Conservation (phyloP, 2,113 vertebrate genomes). For the Cavia porcellus region DNA sequence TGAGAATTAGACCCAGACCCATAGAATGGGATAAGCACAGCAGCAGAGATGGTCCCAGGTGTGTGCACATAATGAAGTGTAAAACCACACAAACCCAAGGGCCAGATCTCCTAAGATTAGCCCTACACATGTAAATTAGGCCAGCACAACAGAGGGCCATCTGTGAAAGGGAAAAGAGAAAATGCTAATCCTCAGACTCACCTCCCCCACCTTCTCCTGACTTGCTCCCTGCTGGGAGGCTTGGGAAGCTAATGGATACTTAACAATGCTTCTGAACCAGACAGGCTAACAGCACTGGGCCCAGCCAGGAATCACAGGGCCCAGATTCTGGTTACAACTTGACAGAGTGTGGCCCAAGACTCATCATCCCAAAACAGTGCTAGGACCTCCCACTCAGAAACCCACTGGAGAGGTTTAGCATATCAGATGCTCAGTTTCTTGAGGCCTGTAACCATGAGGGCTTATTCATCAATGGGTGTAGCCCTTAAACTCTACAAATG, state of each 20-base stretch:
- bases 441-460: neutral
- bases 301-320: neutral
- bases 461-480: neutral
- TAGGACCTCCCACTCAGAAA: neutral
- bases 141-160: neutral
- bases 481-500: neutral
- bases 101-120: neutral
- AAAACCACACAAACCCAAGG: neutral
- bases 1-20: neutral
- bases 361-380: neutral
- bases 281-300: neutral
- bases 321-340: neutral
- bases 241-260: neutral
- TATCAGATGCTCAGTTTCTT: neutral
- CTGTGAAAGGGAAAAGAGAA: neutral
- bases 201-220: neutral
- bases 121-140: neutral
- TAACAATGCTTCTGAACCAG: neutral
- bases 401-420: neutral
- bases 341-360: neutral
- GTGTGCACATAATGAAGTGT: fast-evolving
- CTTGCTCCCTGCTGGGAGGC: neutral
- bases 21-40: fast-evolving
- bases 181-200: neutral
- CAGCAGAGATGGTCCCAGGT: fast-evolving